Evolutionary conservation across 2,113 vertebrate species (phyloP).

Genomic region (Monopterus albus): DNA sequence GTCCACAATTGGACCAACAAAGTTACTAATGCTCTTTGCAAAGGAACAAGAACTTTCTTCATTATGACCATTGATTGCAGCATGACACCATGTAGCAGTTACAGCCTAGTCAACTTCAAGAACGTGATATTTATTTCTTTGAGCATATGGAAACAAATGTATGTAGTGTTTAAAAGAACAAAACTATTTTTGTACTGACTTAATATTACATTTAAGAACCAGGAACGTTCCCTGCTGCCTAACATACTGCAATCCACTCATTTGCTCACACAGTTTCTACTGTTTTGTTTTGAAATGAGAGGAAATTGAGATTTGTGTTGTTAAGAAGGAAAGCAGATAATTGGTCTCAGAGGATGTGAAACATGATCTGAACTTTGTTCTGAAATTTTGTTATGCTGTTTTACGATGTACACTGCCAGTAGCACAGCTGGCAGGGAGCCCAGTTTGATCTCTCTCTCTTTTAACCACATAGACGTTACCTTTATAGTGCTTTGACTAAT

Average conservation of each 20-base stretch:
- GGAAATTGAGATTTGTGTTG: conserved; percentile 44
- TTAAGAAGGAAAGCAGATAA: conserved; percentile 62
- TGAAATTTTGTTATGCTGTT: conserved; percentile 49
- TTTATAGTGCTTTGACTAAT: conserved; percentile 17
- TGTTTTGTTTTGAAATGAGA: conserved; percentile 53
- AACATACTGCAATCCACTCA: not conserved
- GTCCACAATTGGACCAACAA: not conserved
- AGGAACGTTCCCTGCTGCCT: not conserved
- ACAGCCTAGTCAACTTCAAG: not conserved
- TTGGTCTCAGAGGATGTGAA: conserved; percentile 70
- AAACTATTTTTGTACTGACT: not conserved
- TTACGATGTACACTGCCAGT: conserved; percentile 53
- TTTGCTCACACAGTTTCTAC: conserved; percentile 3
- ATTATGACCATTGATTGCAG: not conserved
- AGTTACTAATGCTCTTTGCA: not conserved
- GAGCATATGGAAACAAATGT: not conserved
- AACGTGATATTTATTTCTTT: not conserved
- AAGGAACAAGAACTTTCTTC: not conserved
- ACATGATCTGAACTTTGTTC: conserved; percentile 69
- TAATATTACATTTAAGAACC: conserved; percentile 16
- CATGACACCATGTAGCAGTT: not conserved
- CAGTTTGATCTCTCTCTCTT: conserved; percentile 34
- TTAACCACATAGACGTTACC: not conserved
- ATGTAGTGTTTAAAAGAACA: not conserved
- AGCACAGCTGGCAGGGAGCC: conserved; percentile 50